Evolutionary conservation across 1,140 invertebrate genomes (phyloP).

Genomic region (Dryas iulia): DNA sequence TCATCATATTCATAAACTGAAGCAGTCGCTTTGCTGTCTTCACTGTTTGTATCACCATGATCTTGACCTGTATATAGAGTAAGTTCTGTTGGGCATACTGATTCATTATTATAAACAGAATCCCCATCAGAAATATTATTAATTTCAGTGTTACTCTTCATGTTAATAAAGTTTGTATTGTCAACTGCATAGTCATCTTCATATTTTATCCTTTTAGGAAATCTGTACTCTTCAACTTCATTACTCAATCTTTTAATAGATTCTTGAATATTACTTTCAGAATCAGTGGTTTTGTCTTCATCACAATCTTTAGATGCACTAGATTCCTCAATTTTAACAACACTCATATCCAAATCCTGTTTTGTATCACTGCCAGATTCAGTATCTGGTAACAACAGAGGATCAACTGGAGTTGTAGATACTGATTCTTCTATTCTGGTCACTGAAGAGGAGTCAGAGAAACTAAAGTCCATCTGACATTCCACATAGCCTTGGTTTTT

Average conservation of each 20-base stretch:
- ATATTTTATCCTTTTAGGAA: constrained; percentile 64
- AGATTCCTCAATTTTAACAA: constrained; percentile 70
- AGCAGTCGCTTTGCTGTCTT: constrained; percentile 70
- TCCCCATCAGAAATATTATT: constrained; percentile 60
- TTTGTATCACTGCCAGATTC: constrained; percentile 66
- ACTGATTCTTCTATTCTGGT: constrained; percentile 63
- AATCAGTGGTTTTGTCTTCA: constrained; percentile 58
- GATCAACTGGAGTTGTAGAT: constrained; percentile 70
- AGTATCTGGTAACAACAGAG: constrained; percentile 65
- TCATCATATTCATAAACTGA: constrained; percentile 75
- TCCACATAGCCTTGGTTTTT: constrained; percentile 70
- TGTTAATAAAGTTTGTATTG: constrained; percentile 52
- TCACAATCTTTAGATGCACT: constrained; percentile 58
- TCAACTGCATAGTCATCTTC: constrained; percentile 60
- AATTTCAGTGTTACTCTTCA: constrained; percentile 42
- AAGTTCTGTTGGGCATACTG: constrained; percentile 48
- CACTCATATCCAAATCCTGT: constrained; percentile 66
- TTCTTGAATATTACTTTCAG: constrained; percentile 47
- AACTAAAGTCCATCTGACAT: constrained; percentile 67
- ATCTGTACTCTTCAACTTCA: constrained; percentile 55
- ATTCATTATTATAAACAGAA: constrained; percentile 54
- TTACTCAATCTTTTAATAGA: constrained; percentile 59
- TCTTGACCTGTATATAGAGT: constrained; percentile 55
- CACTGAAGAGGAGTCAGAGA: constrained; percentile 65
- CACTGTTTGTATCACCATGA: constrained; percentile 66